A percentile compares a stretch with the other conserved stretches of the same genome.
phyloP scores from a whole-genome alignment of 2,113 vertebrate species.

The Telmatochromis sp. region DNA sequence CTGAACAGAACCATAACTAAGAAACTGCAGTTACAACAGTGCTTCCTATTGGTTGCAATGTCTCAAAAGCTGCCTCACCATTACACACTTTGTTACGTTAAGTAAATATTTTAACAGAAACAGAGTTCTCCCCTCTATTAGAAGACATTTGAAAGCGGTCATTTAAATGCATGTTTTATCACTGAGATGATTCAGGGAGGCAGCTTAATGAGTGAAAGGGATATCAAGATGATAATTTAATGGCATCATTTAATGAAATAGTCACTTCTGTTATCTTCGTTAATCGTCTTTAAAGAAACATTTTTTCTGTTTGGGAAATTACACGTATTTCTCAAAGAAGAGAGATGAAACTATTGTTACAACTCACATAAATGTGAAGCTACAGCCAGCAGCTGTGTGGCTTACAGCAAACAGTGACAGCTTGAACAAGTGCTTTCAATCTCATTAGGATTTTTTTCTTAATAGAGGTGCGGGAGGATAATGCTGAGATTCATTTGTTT shows the following conservation, averaged over 20 bases:
- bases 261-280: neutral
- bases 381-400: neutral
- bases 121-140: neutral
- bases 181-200: neutral
- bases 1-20: neutral
- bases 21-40: neutral
- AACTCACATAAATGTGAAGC: neutral
- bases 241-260: neutral
- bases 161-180: neutral
- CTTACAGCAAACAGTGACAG: neutral
- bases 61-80: neutral
- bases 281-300: neutral
- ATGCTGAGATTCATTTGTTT: neutral
- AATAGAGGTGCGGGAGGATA: neutral
- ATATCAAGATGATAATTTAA: neutral
- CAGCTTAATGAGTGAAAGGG: neutral
- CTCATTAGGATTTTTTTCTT: neutral
- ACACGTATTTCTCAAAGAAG: neutral
- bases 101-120: neutral
- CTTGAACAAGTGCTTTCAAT: neutral
- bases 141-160: neutral
- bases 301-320: neutral
- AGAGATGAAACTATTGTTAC: neutral
- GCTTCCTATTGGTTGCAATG: neutral
- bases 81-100: neutral